Conservation (phyloP, 2,113 vertebrate species). For the Chaenogobius annularis region DNA sequence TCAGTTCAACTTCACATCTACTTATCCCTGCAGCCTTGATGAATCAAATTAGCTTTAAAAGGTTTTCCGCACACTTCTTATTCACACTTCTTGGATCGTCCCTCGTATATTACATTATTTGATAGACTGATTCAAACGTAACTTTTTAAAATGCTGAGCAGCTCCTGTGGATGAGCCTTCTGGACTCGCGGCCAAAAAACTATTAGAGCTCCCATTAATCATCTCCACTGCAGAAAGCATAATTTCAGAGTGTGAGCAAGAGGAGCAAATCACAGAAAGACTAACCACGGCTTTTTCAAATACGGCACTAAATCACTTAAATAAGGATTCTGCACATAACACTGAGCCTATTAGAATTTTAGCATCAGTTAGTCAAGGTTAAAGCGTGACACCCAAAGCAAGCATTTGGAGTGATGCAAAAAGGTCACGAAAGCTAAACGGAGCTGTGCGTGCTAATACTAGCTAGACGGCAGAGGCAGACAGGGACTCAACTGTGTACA, state of each 20-base stretch:
- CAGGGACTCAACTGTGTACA: background rate
- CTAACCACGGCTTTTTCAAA: slow-evolving; percentile 5
- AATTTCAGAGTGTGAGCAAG: slow-evolving; percentile 9
- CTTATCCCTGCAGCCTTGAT: slow-evolving; percentile 1
- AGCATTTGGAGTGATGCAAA: background rate
- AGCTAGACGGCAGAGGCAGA: background rate
- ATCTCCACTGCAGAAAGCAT: slow-evolving; percentile 39
- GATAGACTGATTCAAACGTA: slow-evolving; percentile 1
- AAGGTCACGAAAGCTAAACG: slow-evolving; percentile 4
- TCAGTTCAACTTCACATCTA: background rate
- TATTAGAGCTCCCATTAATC: slow-evolving; percentile 47
- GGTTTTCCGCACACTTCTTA: slow-evolving; percentile 4
- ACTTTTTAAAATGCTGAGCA: slow-evolving; percentile 39
- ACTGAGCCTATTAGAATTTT: slow-evolving; percentile 10
- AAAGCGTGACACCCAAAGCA: background rate
- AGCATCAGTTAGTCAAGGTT: slow-evolving; percentile 1
- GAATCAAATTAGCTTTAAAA: slow-evolving; percentile 11
- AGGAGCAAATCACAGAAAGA: background rate
- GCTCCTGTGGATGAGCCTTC: slow-evolving; percentile 24
- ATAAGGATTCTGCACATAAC: slow-evolving; percentile 9
- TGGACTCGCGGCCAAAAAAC: slow-evolving; percentile 41
- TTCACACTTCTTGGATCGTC: slow-evolving; percentile 10
- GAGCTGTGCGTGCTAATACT: background rate
- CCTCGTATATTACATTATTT: slow-evolving; percentile 11
- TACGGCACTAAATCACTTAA: slow-evolving; percentile 7